Percentiles rank a stretch among this genome's conserved stretches.
Conservation (phyloP, 2,888 invertebrate genomes). For the Ctena decussata region DNA sequence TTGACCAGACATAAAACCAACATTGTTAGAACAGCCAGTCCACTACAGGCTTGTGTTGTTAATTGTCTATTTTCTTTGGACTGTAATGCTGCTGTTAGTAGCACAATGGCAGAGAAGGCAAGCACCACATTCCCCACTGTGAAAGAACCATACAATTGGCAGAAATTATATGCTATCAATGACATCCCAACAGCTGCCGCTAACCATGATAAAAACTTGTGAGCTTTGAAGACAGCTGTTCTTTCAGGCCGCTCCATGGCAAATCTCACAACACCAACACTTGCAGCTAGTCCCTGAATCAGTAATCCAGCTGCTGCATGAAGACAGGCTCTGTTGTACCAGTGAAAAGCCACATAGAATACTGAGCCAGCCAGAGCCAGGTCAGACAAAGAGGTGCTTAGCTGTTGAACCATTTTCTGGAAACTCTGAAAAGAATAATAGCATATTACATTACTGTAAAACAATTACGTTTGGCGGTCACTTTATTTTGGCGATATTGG, state of each 20-base stretch:
- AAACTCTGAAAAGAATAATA: not conserved
- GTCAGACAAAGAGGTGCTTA: conserved; percentile 82
- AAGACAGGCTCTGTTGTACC: conserved; percentile 51
- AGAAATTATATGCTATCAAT: conserved; percentile 79
- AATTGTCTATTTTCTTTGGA: conserved; percentile 68
- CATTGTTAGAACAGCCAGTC: conserved; percentile 80
- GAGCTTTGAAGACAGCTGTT: conserved; percentile 62
- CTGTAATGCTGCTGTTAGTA: conserved; percentile 69
- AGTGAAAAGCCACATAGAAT: conserved; percentile 71
- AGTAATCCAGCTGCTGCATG: conserved; percentile 77
- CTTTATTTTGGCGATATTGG: too few species aligned
- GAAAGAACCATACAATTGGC: conserved; percentile 65
- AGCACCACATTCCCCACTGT: conserved; percentile 74
- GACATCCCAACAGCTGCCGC: conserved; percentile 79
- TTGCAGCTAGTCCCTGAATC: conserved; percentile 81
- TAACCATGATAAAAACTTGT: conserved; percentile 77
- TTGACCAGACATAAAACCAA: conserved; percentile 69
- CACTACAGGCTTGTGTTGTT: conserved; percentile 76
- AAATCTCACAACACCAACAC: conserved; percentile 79
- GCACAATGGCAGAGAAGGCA: conserved; percentile 66
- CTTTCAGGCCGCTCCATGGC: conserved; percentile 70
- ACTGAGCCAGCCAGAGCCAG: conserved; percentile 76
- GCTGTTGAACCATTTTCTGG: conserved; percentile 72
- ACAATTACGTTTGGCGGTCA: too few species aligned
- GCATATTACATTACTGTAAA: too few species aligned